These are phyloP conservation scores for Leptinotarsa undecemlineata DNA, from an alignment of 1,140 invertebrate genomes.

Conservation along the genomic window DNA sequence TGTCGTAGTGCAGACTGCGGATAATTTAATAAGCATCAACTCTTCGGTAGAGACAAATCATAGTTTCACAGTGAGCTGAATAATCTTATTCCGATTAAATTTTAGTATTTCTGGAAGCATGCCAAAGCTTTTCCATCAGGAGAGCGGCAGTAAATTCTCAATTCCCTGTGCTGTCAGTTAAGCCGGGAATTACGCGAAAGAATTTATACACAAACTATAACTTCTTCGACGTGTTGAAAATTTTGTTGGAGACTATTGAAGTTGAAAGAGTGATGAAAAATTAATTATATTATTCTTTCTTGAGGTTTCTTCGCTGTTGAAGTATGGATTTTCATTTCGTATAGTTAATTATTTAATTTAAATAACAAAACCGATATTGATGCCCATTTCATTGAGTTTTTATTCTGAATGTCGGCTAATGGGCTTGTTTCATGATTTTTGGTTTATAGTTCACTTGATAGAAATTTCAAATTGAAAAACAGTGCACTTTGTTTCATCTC, in stretches of 20 bases:
- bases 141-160: conserved; percentile 2
- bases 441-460: no score
- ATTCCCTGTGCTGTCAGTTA: not conserved
- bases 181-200: not conserved
- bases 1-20: not conserved
- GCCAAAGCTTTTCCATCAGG: conserved; percentile 1
- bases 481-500: no score
- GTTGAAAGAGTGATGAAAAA: not conserved
- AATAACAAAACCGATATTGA: no score
- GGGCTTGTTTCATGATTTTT: no score
- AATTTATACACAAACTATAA: conserved; percentile 9
- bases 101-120: conserved; percentile 1
- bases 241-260: not conserved
- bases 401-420: no score
- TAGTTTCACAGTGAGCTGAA: not conserved
- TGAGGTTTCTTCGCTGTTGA: not conserved
- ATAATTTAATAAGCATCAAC: not conserved
- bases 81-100: conserved; percentile 8
- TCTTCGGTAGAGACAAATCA: not conserved
- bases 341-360: not conserved
- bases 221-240: conserved; percentile 5
- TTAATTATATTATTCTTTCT: not conserved
- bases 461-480: no score
- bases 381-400: no score
- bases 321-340: not conserved